Base-by-base conservation (phyloP, 2,888 invertebrate species). In the Frankliniella fusca region DNA sequence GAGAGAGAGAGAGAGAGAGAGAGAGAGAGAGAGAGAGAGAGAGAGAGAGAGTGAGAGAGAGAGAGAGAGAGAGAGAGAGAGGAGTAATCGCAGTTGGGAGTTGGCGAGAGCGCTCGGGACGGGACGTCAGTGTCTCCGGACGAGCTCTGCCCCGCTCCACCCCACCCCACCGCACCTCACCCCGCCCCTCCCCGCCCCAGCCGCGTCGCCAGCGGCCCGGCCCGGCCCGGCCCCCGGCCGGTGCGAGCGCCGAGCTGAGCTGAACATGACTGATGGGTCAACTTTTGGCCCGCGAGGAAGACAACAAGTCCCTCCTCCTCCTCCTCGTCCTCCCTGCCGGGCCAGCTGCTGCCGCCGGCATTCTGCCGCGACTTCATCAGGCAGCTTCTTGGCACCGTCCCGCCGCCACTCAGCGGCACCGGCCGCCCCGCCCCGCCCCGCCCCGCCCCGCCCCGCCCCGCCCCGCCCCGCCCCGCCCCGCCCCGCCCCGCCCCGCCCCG, bases 191-290 rank as follows among this genome's bases (percentile, higher is more conserved):
- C 38, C 38, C 38, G 38, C 38, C 38, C 38, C 38, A 38, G 38
- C 38, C 38, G 5, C 38, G 38, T 38, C 38, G 38, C 54, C 54
- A 54, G 20, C 54, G 18, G 18, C 20, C 20, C 54, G 18, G 10
- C 54, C 54, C 54, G 54, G 54, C 54, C 18, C 15, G 10, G 54
- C 54, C 54, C 15, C 54, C 54, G 61, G 20, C 61, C 15, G 20
- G 54, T n/a, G 70, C 70, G 23, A 11, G 27, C 10, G 70, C 23
- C 27, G 70, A 23, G 70, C 70, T 76, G 70, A 76, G 70, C 70
- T 76, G 70, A 76, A 76, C 70, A 76, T 76, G 70, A 76, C 70
- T 76, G 70, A 76, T 76, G 70, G 70, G 70, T 76, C 70, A 76
- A 76, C 70, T 76, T 76, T 76, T 76, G 70, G 70, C 70, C 70